Percentiles rank a stretch among this genome's conserved stretches.
Conservation (phyloP, 2,797 vertebrate species). For the Artibeus lituratus region DNA sequence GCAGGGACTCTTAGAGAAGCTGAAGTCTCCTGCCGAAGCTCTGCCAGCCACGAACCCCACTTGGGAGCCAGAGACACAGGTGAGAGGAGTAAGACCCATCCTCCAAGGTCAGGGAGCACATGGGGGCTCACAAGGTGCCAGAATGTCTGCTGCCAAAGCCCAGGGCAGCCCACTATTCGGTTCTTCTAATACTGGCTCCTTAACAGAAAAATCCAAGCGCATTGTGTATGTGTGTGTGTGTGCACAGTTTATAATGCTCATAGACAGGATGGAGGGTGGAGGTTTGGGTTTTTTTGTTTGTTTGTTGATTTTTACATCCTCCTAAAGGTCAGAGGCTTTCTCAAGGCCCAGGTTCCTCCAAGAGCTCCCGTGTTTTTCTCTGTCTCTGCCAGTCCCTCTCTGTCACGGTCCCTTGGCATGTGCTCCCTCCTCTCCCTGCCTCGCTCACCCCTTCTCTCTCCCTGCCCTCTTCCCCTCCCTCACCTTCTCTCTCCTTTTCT, state of each 20-base stretch:
- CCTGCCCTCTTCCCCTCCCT: too few relatives aligned
- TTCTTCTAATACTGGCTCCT: accelerated
- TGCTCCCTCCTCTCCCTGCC: neutral
- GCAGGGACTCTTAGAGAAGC: neutral
- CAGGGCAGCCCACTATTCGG: accelerated
- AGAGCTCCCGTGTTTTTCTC: too few relatives aligned
- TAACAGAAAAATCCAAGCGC: accelerated
- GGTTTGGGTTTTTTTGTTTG: neutral
- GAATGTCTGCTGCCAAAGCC: accelerated
- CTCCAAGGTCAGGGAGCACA: accelerated
- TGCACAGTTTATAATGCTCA: neutral
- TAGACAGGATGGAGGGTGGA: accelerated
- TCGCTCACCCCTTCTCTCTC: neutral
- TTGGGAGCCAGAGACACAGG: accelerated
- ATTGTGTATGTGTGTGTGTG: accelerated
- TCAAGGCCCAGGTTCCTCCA: neutral
- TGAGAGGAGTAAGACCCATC: accelerated
- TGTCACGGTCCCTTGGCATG: accelerated
- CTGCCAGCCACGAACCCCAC: neutral
- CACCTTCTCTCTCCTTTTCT: neutral
- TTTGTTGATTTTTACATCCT: neutral
- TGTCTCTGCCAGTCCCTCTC: neutral
- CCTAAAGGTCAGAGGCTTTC: neutral
- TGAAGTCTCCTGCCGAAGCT: neutral
- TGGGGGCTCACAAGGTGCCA: accelerated